phyloP scores from a whole-genome alignment of 2,888 invertebrate species.

The Opisthograptis luteolata region DNA sequence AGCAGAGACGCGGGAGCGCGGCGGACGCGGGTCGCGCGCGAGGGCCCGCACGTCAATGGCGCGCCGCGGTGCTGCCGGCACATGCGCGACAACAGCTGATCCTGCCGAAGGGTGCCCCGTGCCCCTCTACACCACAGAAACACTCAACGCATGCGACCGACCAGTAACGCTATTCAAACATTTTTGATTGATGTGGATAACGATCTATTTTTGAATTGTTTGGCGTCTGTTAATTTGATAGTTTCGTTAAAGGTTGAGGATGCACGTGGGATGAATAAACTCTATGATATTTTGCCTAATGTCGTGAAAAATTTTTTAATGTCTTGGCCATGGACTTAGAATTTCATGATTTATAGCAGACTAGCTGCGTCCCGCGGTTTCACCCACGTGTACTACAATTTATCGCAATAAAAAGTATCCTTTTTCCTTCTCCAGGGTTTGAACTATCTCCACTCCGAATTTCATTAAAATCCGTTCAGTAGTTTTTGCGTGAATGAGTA shows the following conservation, averaged over 20 bases:
- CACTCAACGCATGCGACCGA: neutral
- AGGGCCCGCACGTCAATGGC: slow-evolving; percentile 60
- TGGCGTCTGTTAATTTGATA: slow-evolving; percentile 6
- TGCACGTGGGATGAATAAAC: neutral
- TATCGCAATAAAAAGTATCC: too few species aligned
- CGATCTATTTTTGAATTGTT: slow-evolving; percentile 43
- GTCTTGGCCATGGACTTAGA: too few species aligned
- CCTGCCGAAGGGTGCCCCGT: slow-evolving; percentile 15
- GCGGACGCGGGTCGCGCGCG: slow-evolving; percentile 41
- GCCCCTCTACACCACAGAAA: slow-evolving; percentile 12
- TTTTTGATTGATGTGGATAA: slow-evolving; percentile 35
- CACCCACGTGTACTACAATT: too few species aligned
- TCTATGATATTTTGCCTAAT: too few species aligned
- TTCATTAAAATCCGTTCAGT: too few species aligned
- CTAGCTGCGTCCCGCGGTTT: too few species aligned
- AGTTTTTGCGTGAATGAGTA: too few species aligned
- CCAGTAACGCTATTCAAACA: slow-evolving; percentile 29
- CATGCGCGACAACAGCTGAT: slow-evolving; percentile 64
- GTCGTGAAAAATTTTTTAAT: too few species aligned
- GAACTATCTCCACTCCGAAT: too few species aligned
- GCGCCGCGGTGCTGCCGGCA: slow-evolving; percentile 50
- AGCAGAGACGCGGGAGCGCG: slow-evolving; percentile 35
- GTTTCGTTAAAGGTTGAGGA: neutral
- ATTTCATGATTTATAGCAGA: too few species aligned
- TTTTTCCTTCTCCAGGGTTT: too few species aligned